Conservation (phyloP, 2,113 vertebrate species). For the Poeciliopsis retropinna region DNA sequence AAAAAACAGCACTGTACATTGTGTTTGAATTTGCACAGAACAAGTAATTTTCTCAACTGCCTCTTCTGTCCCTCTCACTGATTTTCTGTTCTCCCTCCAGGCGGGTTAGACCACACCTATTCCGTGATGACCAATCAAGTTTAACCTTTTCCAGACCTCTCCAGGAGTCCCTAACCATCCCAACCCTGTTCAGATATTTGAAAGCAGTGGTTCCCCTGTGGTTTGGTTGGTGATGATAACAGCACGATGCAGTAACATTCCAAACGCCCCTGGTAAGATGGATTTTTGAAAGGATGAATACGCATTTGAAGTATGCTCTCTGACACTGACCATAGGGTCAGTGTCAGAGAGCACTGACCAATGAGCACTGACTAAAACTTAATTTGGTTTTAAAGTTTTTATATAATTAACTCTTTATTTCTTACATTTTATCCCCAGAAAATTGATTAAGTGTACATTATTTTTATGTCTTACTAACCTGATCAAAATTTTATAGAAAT, state of each 20-base stretch:
- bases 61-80: neutral
- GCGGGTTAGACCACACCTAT: constrained; percentile 34
- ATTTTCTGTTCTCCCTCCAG: neutral
- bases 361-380: too few relatives aligned
- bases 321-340: neutral
- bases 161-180: constrained; percentile 11
- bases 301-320: neutral
- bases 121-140: constrained; percentile 58
- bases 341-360: too few relatives aligned
- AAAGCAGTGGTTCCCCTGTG: constrained; percentile 22
- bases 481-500: neutral
- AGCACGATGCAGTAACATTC: constrained; percentile 35
- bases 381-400: neutral
- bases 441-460: neutral
- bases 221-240: neutral
- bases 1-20: neutral
- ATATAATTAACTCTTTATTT: too few relatives aligned
- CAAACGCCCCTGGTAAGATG: constrained; percentile 63
- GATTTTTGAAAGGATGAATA: neutral
- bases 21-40: neutral
- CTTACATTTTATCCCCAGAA: neutral
- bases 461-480: neutral
- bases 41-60: constrained; percentile 38
- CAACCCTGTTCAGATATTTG: constrained; percentile 13
- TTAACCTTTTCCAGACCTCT: constrained; percentile 27